Percentiles rank a stretch among this genome's conserved stretches.
Conservation (phyloP, 35 echinoderm and acorn worm genomes). For the Holothuria glaberrima region DNA sequence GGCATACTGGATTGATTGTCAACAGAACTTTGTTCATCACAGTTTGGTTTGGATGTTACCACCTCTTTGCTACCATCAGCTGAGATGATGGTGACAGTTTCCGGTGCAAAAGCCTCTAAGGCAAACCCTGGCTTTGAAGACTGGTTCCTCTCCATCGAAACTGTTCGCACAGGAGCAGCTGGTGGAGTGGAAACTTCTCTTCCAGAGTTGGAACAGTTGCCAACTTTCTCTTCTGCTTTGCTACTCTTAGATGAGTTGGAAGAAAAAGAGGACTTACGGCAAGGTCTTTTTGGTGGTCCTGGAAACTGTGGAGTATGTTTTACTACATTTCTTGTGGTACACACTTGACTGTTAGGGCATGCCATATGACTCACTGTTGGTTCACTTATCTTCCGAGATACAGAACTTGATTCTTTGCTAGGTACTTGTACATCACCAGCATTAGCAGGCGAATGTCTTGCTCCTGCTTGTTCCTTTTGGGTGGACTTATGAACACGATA, state of each 20-base stretch:
- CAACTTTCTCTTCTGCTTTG: neutral
- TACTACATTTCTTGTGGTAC: too few species aligned
- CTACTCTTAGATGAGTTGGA: neutral
- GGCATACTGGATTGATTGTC: too few species aligned
- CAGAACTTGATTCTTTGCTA: neutral
- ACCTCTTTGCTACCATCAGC: slow-evolving; percentile 54
- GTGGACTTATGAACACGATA: neutral
- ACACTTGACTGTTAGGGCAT: neutral
- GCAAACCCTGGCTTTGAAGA: slow-evolving; percentile 29
- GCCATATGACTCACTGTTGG: neutral
- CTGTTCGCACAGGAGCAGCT: slow-evolving; percentile 39
- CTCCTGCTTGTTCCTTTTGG: neutral
- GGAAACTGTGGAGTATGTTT: neutral
- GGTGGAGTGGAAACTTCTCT: neutral
- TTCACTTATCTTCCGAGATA: neutral
- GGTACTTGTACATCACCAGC: neutral
- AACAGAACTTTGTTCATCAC: neutral
- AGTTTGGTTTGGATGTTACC: neutral
- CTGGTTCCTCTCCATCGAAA: slow-evolving; percentile 11
- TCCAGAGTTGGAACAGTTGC: neutral
- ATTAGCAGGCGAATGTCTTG: neutral
- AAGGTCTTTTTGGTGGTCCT: neutral
- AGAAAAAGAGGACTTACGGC: slow-evolving; percentile 8
- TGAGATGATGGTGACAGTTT: slow-evolving; percentile 39
- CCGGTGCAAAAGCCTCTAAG: slow-evolving; percentile 21